These are phyloP conservation scores for Nematolebias whitei DNA, from an alignment of 2,113 vertebrate genomes.

Conservation along the genomic window DNA sequence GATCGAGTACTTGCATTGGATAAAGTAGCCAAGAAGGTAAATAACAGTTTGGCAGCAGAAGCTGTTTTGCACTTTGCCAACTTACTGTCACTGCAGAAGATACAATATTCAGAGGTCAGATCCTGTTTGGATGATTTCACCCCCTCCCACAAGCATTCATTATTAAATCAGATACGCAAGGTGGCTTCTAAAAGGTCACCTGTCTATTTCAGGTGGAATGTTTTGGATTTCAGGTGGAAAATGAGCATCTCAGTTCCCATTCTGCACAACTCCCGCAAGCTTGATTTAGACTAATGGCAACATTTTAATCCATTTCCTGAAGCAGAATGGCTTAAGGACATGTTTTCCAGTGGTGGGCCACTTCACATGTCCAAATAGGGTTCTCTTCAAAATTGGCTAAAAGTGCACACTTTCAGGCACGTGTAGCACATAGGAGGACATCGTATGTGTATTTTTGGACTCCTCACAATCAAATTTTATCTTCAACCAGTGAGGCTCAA, in stretches of 20 bases:
- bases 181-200: conserved; percentile 70
- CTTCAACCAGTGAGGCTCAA: conserved; percentile 51
- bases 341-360: conserved; percentile 49
- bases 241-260: conserved; percentile 27
- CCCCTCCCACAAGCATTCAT: conserved; percentile 54
- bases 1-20: background rate
- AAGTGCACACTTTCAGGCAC: conserved; percentile 20
- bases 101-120: conserved; percentile 66
- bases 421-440: conserved; percentile 12
- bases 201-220: conserved; percentile 41
- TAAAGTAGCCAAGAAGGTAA: conserved; percentile 21
- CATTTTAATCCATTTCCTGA: conserved; percentile 49
- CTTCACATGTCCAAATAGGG: conserved; percentile 32
- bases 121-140: conserved; percentile 27
- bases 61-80: conserved; percentile 21
- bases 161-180: conserved; percentile 66
- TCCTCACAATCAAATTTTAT: conserved; percentile 57
- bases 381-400: conserved; percentile 35
- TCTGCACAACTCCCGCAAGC: conserved; percentile 24
- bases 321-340: conserved; percentile 39
- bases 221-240: conserved; percentile 52
- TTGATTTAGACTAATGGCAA: conserved; percentile 55
- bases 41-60: conserved; percentile 27
- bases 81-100: conserved; percentile 42
- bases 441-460: conserved; percentile 50